Evolutionary conservation across 2,797 vertebrate genomes (phyloP).

Genomic region (Allobates femoralis): DNA sequence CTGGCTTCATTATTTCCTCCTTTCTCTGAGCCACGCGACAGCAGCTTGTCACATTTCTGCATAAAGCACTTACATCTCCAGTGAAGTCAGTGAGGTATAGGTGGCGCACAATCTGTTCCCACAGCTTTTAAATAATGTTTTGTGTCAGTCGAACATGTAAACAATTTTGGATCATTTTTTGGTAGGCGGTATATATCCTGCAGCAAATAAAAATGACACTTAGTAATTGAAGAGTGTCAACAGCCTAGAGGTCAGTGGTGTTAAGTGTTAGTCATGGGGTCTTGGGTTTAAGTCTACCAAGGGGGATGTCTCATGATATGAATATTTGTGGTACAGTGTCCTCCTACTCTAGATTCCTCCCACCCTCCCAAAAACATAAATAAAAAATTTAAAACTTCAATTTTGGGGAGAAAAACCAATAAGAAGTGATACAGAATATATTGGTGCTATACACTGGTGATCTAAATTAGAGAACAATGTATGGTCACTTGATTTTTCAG

Average conservation of each 20-base stretch:
- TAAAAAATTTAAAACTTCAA: too few species aligned
- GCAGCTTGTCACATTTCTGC: conserved; percentile 59
- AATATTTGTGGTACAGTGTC: too few species aligned
- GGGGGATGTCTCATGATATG: too few species aligned
- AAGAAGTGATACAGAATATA: too few species aligned
- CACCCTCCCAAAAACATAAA: too few species aligned
- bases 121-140: conserved; percentile 4
- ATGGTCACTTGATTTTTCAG: too few species aligned
- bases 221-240: background rate
- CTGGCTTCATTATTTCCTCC: conserved; percentile 63
- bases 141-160: conserved; percentile 11
- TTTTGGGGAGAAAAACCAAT: too few species aligned
- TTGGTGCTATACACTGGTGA: too few species aligned
- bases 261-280: too few species aligned
- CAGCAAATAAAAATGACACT: background rate
- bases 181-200: background rate
- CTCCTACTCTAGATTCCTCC: too few species aligned
- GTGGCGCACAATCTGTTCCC: conserved; percentile 28
- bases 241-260: background rate
- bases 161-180: conserved; percentile 8
- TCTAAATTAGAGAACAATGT: too few species aligned
- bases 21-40: conserved; percentile 53
- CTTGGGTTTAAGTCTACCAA: too few species aligned
- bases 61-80: conserved; percentile 36
- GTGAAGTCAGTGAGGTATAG: conserved; percentile 49